Base-by-base conservation (phyloP, 2,797 vertebrate species). In the Epinephelus malabaricus region DNA sequence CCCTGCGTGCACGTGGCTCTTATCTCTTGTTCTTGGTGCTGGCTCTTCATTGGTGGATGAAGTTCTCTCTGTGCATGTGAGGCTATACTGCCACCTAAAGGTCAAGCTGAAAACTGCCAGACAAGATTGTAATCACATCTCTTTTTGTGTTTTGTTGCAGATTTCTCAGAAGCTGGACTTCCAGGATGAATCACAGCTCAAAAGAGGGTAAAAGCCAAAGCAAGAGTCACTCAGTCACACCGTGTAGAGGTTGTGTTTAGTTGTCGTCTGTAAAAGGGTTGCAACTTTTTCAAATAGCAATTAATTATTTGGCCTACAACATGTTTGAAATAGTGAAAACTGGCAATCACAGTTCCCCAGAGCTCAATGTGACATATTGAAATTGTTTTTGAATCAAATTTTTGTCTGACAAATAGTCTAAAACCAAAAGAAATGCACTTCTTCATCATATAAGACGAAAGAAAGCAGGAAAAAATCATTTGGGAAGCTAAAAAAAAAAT, bases 61-160 rank as follows among this genome's bases (percentile, higher is more conserved):
- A 54, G 10, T 38, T 45, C 4, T 27, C 15, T 19, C 21, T 49
- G n/a, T 38, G 53, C 2, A 11, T 61, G 43, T 78, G 55, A 71
- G 12, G 38, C 34, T 65, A 46, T 78, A 64, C 80, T 86, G 1
- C 85, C 89, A 77, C 68, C 91, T 73, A 69, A 73, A 90, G 92
- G 50, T 79, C 11, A 43, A 11, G 0, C 25, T 17, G 11, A 18
- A 47, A 82, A 72, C 21, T 82, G 34, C 50, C 23, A 50, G 49
- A 25, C 17, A 21, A 34, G 3, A 49, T 23, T 38, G 21, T 7
- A 5, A 60, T 21, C 1, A 0, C 2, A 14, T 55, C 2, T 25
- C 0, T 25, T 4, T 18, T 7, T 1, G 7, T 18, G 34, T 43
- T 65, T 60, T 65, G 9, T n/a, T 38, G 54, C 47, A 54, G 0